A percentile compares a stretch with the other conserved stretches of the same genome.
Conservation (phyloP, 2,888 invertebrate genomes). For the Hydropsyche betteni region DNA sequence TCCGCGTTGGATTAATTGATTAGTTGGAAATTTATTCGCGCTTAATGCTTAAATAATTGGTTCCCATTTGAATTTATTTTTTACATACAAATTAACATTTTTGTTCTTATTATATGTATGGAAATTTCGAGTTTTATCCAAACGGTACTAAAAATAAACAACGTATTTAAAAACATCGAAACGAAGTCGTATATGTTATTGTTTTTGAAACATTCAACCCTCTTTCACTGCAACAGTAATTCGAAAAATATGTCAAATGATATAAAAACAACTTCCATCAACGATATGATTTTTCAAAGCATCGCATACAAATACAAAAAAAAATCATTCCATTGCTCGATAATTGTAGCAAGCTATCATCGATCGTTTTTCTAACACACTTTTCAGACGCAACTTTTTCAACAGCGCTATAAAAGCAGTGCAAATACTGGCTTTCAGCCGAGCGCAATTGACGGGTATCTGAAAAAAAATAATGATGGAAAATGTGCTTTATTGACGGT, state of each 20-base stretch:
- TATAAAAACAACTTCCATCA: no score
- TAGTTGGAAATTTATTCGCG: conserved; percentile 19
- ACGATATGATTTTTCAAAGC: no score
- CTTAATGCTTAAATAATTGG: conserved; percentile 19
- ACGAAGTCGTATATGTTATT: neutral
- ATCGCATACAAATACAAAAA: no score
- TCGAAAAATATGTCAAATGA: no score
- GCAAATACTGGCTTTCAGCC: conserved; percentile 4
- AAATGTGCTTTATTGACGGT: conserved; percentile 8
- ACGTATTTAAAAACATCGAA: neutral
- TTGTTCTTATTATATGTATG: neutral
- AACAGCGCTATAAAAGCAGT: conserved; percentile 1
- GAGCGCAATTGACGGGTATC: neutral
- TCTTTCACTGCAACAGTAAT: no score
- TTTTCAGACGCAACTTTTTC: neutral
- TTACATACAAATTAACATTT: conserved; percentile 10
- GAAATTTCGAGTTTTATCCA: neutral
- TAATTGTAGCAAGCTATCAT: no score
- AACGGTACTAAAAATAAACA: neutral
- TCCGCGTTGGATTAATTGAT: neutral
- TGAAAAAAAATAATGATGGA: neutral
- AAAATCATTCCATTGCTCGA: no score
- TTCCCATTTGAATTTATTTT: conserved; percentile 7
- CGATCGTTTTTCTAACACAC: no score
- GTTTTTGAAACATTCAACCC: no score